Base-by-base conservation (phyloP, 2,888 invertebrate genomes). In the Sminthurides aquaticus region DNA sequence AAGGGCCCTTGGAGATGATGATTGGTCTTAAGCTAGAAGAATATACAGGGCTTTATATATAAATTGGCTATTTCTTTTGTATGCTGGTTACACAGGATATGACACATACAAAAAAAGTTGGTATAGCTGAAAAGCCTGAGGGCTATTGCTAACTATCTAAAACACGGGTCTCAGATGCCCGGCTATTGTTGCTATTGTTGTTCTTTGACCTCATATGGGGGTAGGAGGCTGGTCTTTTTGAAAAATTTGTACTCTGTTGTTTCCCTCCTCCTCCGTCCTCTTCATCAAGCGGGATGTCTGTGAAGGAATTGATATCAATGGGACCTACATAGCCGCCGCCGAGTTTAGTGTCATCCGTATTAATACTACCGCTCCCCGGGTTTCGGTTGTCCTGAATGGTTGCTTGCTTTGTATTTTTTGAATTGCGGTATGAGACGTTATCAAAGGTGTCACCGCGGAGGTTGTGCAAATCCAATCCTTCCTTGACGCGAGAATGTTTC, bases 401-500 rank as follows among this genome's bases (percentile, higher is more conserved):
- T 24, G 1, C 2, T n/a, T 24, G 18, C 20, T 62, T 28, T 15
- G 8, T 26, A 3, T 11, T 3, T 28, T 20, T 27, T n/a, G 20
- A 20, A 8, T 11, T 29, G n/a, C 18, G 5, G 48, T 15, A 26
- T 22, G 24, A 8, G 22, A 59, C 2, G n/a, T 48, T 48, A 3
- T 27, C 57, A 57, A 26, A 27, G 34, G 34, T 57, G 3, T 52
- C 55, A 5, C 66, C 62, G 3, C 56, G 48, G 5, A 69, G 57
- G 57, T 70, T 67, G 49, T 64, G 67, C n/a, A 69, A 62, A 49
- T 71, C 68, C 49, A 70, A 49, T n/a, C 70, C 69, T 1, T 57
- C 28, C 3, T 60, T 49, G 1, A 64, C 69, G 24, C 57, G 64
- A 2, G 83, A 81, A 56, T 82, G 79, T 70, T 84, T 83, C 43